A percentile compares a stretch with the other conserved stretches of the same genome.
These are phyloP conservation scores for Heterodera carotae DNA, from an alignment of 1,140 invertebrate genomes.

Conservation along the genomic window DNA sequence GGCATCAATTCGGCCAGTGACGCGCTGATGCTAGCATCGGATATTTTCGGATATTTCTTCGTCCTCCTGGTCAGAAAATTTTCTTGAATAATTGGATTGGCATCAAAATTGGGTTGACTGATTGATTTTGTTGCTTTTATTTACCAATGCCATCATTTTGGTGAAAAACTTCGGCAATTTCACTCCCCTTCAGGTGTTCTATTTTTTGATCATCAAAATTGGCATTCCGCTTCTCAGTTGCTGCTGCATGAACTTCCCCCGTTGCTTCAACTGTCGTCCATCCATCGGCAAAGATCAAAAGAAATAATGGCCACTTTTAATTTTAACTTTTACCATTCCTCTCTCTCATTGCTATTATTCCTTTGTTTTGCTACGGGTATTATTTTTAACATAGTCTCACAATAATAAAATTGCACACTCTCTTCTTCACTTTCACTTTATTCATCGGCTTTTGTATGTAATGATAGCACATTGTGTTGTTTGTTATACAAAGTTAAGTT, in stretches of 20 bases:
- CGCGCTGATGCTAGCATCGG: constrained; percentile 46
- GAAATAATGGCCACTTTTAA: constrained; percentile 7
- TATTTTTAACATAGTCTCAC: too few relatives aligned
- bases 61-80: constrained; percentile 35
- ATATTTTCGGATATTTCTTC: constrained; percentile 44
- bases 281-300: constrained; percentile 6
- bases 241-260: constrained; percentile 23
- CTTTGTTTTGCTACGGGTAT: too few relatives aligned
- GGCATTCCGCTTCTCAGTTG: constrained; percentile 50
- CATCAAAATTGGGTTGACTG: not conserved
- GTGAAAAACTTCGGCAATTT: too few relatives aligned
- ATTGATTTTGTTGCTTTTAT: not conserved
- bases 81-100: too few relatives aligned
- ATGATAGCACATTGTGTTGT: too few relatives aligned
- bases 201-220: constrained; percentile 49
- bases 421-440: too few relatives aligned
- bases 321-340: too few relatives aligned
- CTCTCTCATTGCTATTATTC: too few relatives aligned
- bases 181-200: constrained; percentile 26
- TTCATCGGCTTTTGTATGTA: too few relatives aligned
- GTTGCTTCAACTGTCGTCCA: not conserved
- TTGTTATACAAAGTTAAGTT: too few relatives aligned
- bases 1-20: constrained; percentile 48
- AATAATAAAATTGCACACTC: too few relatives aligned
- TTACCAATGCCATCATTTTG: too few relatives aligned